Evolutionary conservation across 2,113 vertebrate species (phyloP).

Genomic region (Argyrosomus japonicus): DNA sequence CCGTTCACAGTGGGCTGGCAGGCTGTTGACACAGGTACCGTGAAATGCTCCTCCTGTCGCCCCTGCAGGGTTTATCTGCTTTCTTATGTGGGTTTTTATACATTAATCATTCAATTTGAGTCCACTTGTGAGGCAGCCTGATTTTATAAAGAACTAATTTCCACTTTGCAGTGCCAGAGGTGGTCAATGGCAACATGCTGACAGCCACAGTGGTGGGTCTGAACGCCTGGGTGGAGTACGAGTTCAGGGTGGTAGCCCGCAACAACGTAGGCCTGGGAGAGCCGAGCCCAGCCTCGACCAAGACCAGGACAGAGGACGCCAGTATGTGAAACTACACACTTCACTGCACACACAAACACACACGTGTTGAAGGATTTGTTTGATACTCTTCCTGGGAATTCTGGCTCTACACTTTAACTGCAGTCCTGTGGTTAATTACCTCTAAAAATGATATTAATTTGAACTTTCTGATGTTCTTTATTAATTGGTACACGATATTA

Average conservation of each 20-base stretch:
- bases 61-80: background rate
- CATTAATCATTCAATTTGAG: constrained; percentile 29
- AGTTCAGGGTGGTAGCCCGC: constrained; percentile 94
- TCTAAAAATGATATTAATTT: background rate
- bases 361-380: background rate
- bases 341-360: constrained; percentile 3
- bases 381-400: background rate
- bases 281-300: constrained; percentile 93
- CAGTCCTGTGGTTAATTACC: background rate
- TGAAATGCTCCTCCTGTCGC: background rate
- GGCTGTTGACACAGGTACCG: constrained; percentile 90
- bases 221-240: constrained; percentile 98
- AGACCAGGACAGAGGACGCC: constrained; percentile 96
- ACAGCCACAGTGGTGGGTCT: constrained; percentile 93
- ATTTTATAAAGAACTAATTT: constrained; percentile 1
- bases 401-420: background rate
- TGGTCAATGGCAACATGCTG: constrained; percentile 90
- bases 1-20: constrained; percentile 97
- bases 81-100: constrained; percentile 11
- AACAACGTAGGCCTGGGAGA: constrained; percentile 94
- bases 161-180: constrained; percentile 86
- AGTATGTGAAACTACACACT: constrained; percentile 84
- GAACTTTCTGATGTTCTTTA: background rate
- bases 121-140: background rate
- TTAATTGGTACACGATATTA: background rate